phyloP scores from a whole-genome alignment of 1,140 invertebrate species.

The Batillaria attramentaria region DNA sequence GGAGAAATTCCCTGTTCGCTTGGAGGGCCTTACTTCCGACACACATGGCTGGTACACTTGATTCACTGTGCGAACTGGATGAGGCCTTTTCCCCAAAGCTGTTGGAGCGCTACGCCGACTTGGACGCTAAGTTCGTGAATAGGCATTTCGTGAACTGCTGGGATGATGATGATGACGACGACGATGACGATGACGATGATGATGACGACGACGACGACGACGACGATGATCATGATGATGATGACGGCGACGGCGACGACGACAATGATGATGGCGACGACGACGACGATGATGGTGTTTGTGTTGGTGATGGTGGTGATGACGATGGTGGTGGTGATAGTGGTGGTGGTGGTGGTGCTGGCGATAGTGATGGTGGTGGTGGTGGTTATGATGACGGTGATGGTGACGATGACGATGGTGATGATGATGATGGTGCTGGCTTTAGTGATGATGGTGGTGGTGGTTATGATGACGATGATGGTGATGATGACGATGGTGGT shows the following conservation, averaged over 20 bases:
- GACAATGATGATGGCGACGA: background rate
- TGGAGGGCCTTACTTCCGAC: background rate
- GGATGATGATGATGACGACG: conserved; percentile 6
- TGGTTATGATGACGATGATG: background rate
- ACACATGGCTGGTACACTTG: background rate
- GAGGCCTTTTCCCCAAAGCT: background rate
- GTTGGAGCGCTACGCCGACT: background rate
- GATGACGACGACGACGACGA: background rate
- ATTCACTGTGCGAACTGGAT: background rate
- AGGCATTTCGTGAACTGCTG: background rate
- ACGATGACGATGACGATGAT: background rate
- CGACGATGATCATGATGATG: background rate
- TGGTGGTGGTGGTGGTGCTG: background rate
- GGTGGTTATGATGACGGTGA: background rate
- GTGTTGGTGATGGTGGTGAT: background rate
- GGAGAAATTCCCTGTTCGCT: no score
- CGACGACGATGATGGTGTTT: background rate
- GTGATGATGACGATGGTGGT: background rate
- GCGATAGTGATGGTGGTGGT: background rate
- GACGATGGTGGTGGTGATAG: background rate
- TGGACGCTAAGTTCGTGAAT: background rate
- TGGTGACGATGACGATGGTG: background rate
- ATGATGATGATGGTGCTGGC: conserved; percentile 3
- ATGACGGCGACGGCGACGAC: background rate
- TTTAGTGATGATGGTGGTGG: background rate